Evolutionary conservation across 2,888 invertebrate genomes (phyloP), one percentile per base, ranked within the genome.

Genomic region (Diogma glabrata): DNA sequence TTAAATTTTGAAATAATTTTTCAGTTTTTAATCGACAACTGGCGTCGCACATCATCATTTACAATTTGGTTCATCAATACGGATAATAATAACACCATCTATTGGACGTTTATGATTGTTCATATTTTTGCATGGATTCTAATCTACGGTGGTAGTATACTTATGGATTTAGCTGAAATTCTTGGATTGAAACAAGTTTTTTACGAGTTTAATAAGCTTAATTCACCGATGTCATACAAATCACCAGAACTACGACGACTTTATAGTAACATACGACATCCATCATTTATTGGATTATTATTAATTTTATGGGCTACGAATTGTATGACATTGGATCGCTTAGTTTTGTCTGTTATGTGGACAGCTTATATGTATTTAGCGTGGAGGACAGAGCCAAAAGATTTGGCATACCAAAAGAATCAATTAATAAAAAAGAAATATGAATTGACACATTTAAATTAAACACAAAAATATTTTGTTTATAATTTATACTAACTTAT

Each of bases 151-250:
- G 80, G 79, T 8, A 75, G 75, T 57, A 65, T 79, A 43, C 76
- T 78, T 59, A 75, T 79, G 73, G 81, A 81, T 60, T 67, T 79
- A 19, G 72, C 75, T 1, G 80, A 81, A 60, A 61, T 81, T 4
- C 58, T 76, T 22, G 81, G 81, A 4, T 61, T 80, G 5, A 81
- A 79, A 60, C 81, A 81, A 63, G 72, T 78, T 6, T 79, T 76
- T 61, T 79, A 79, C 54, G 72, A 72, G 57, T 58, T 78, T 17
- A 71, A 72, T 45, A 68, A 69, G 16, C 69, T 73, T 53, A 71
- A 72, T 8, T 69, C 70, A 33, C 78, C 79, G 1, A 67, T 73
- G 53, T 58, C 63, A 1, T 71, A 73, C 54, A 81, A 81, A 63
- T 77, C 79, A 0, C 59, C 56, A 14, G 73, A 75, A 52, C 61